Evolutionary conservation across 1,140 invertebrate species (phyloP), one percentile per base, ranked within the genome.

Genomic region (Lerema accius): DNA sequence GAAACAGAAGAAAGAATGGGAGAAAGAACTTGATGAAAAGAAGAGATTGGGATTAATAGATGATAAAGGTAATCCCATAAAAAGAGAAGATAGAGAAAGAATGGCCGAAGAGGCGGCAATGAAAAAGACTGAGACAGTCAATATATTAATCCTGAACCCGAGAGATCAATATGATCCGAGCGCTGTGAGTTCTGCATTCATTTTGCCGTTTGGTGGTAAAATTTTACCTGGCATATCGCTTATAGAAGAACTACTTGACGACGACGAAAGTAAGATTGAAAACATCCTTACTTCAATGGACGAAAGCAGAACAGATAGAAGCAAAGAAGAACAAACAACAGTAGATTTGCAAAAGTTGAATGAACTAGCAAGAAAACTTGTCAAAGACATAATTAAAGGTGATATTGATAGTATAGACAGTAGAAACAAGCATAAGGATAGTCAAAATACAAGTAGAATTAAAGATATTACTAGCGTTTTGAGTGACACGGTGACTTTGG

Each of bases 1-100:
- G 3, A 71, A 69, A 50, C 67, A 78, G 45, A 71, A 69, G 46
- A 78, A 78, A 32, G 62, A 68, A 10, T 39, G 16, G n/a, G 60
- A 66, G 10, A 65, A 71, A 37, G 61, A 60, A 6, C 0, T 43
- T 1, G 35, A 64, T 17, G 10, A 40, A 5, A 11, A 51, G 3
- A 61, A 13, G n/a, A n/a, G 16, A 10, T 1, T 35, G 11, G n/a
- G n/a, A n/a, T n/a, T n/a, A n/a, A 4, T 46, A 14, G 28, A 59
- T 14, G 43, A 19, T 3, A 13, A 37, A 19, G 43, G 43, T 37
- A 10, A 0, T n/a, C 55, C 55, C 46, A 35, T 59, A 15, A 45
- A 43, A 13, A 10, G 10, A 46, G 55, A 19, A 10, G 26, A 59
- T 19, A 35, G 11, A 37, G 10, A n/a, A n/a, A n/a, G n/a, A n/a